These are phyloP conservation scores for Cyrtodaria siliqua DNA, from an alignment of 2,888 invertebrate species.

Conservation along the genomic window DNA sequence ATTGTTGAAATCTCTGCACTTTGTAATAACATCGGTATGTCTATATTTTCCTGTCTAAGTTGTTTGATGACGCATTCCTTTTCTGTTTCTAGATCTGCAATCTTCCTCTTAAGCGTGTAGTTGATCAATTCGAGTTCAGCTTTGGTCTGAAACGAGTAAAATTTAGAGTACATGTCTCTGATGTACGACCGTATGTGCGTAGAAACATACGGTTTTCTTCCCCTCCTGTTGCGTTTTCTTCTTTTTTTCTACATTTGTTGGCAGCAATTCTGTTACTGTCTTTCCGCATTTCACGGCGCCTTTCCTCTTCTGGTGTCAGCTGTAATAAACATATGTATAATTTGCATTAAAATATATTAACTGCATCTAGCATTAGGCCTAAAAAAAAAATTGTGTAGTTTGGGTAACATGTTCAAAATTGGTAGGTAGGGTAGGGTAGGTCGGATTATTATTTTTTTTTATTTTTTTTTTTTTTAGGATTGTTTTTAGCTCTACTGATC, in stretches of 20 bases:
- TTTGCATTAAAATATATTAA: too few species aligned
- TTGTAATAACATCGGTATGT: not conserved
- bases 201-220: constrained; percentile 38
- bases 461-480: too few species aligned
- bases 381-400: too few species aligned
- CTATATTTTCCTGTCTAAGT: not conserved
- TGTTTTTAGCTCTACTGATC: too few species aligned
- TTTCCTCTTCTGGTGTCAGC: constrained; percentile 47
- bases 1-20: too few species aligned
- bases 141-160: constrained; percentile 6
- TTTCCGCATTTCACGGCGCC: constrained; percentile 13
- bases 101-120: constrained; percentile 5
- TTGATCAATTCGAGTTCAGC: constrained; percentile 30
- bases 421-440: too few species aligned
- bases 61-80: constrained; percentile 7
- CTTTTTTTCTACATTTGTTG: constrained; percentile 47
- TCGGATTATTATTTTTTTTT: too few species aligned
- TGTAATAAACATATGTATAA: too few species aligned
- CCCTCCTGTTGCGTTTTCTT: constrained; percentile 19
- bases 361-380: too few species aligned
- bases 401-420: too few species aligned
- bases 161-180: too few species aligned
- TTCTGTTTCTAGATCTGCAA: constrained; percentile 23
- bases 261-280: constrained; percentile 49
- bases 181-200: too few species aligned